phyloP scores from a whole-genome alignment of 23 tunicate genomes.

The Diplosoma virens region DNA sequence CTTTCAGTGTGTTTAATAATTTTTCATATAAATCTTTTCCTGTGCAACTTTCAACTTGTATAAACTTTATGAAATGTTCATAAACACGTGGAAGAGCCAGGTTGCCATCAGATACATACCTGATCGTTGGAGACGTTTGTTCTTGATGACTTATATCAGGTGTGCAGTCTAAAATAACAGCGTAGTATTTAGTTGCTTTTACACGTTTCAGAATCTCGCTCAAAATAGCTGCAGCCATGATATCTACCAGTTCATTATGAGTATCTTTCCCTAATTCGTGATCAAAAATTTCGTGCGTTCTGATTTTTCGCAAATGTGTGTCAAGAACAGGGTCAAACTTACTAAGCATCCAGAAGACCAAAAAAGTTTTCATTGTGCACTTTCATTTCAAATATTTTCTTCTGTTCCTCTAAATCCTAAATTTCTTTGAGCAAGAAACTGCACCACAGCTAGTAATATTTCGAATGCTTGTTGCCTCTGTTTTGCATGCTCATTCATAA shows the following conservation, averaged over 20 bases:
- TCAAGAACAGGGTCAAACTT: conserved; percentile 11
- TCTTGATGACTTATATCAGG: conserved; percentile 30
- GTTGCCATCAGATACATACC: conserved; percentile 28
- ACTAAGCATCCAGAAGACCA: conserved; percentile 11
- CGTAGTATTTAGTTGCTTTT: conserved; percentile 10
- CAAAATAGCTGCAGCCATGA: conserved; percentile 8
- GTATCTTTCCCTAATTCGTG: neutral
- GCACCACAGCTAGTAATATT: neutral
- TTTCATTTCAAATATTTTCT: neutral
- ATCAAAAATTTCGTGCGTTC: neutral
- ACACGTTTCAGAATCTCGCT: neutral
- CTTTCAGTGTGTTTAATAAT: conserved; percentile 1
- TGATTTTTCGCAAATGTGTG: neutral
- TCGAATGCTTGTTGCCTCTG: neutral
- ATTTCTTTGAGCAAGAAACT: neutral
- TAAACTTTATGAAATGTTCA: conserved; percentile 25
- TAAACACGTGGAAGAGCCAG: conserved; percentile 1
- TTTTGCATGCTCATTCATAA: neutral
- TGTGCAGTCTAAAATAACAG: conserved; percentile 14
- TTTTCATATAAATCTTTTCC: conserved; percentile 1
- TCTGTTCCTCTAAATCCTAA: neutral
- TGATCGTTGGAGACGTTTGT: conserved; percentile 9
- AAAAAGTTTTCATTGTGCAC: conserved; percentile 15
- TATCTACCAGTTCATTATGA: conserved; percentile 15
- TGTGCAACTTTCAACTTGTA: conserved; percentile 8